phyloP scores from a whole-genome alignment of 2,888 invertebrate genomes.

The Metalampra italica region DNA sequence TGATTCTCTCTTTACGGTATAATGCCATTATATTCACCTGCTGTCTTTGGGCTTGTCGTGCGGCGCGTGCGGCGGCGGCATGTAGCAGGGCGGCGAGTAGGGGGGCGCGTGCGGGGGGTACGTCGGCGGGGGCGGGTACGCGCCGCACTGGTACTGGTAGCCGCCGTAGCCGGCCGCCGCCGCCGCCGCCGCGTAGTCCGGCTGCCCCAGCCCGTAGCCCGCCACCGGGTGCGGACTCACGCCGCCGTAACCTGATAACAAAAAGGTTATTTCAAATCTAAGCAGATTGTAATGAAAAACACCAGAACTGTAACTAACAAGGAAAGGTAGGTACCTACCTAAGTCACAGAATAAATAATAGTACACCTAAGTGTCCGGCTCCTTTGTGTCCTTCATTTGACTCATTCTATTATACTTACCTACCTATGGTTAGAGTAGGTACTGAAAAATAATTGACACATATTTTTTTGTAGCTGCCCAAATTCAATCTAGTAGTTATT shows the following conservation, averaged over 20 bases:
- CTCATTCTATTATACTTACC: no score
- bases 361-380: no score
- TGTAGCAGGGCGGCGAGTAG: constrained; percentile 90
- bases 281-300: no score
- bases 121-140: constrained; percentile 80
- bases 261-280: background rate
- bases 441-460: no score
- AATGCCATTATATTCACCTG: constrained; percentile 82
- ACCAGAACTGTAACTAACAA: no score
- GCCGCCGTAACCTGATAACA: constrained; percentile 84
- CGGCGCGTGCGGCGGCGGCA: constrained; percentile 91
- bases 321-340: no score
- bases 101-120: constrained; percentile 85
- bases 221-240: constrained; percentile 89
- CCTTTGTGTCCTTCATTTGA: no score
- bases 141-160: constrained; percentile 76
- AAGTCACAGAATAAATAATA: no score
- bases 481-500: no score
- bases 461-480: no score
- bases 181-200: constrained; percentile 88
- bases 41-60: constrained; percentile 88
- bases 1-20: no score
- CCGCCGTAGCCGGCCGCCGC: constrained; percentile 82
- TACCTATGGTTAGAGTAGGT: no score
- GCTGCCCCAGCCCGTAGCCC: constrained; percentile 88